Percentiles rank a stretch among this genome's conserved stretches.
Evolutionary conservation across 2,113 vertebrate species (phyloP).

Genomic region (Plectropomus leopardus): DNA sequence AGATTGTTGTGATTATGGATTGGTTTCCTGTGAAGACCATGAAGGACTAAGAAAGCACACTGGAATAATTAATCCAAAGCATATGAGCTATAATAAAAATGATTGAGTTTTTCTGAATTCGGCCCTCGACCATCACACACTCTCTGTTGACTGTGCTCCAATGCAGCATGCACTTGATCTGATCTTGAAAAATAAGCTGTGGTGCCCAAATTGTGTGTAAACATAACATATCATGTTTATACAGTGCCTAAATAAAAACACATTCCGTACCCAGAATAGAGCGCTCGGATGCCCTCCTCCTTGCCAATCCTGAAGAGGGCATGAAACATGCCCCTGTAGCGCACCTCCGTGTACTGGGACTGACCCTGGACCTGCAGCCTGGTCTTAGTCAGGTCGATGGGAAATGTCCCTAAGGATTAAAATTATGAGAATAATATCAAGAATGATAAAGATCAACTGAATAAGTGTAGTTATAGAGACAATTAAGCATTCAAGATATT

Average conservation of each 20-base stretch:
- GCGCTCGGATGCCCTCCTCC: constrained; percentile 92
- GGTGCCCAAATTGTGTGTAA: neutral
- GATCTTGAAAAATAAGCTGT: neutral
- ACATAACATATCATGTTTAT: neutral
- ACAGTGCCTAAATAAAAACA: neutral
- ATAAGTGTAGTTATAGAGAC: neutral
- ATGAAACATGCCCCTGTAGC: constrained; percentile 96
- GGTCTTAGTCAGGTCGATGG: constrained; percentile 95
- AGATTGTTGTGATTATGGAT: too few relatives aligned
- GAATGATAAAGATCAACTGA: neutral
- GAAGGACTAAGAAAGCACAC: too few relatives aligned
- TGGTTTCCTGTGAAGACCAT: too few relatives aligned
- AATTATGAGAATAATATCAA: neutral
- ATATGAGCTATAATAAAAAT: too few relatives aligned
- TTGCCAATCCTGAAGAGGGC: constrained; percentile 92
- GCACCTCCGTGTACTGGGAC: constrained; percentile 93
- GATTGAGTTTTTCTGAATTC: too few relatives aligned
- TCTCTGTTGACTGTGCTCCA: neutral
- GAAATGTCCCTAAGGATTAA: constrained; percentile 90
- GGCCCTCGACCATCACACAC: too few relatives aligned
- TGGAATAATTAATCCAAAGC: too few relatives aligned
- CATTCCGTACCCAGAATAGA: constrained; percentile 91
- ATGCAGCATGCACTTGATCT: neutral
- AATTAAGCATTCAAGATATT: neutral
- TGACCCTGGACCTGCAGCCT: constrained; percentile 96